These are phyloP conservation scores for Esox masquinongy DNA, from an alignment of 2,797 vertebrate genomes.

Conservation along the genomic window DNA sequence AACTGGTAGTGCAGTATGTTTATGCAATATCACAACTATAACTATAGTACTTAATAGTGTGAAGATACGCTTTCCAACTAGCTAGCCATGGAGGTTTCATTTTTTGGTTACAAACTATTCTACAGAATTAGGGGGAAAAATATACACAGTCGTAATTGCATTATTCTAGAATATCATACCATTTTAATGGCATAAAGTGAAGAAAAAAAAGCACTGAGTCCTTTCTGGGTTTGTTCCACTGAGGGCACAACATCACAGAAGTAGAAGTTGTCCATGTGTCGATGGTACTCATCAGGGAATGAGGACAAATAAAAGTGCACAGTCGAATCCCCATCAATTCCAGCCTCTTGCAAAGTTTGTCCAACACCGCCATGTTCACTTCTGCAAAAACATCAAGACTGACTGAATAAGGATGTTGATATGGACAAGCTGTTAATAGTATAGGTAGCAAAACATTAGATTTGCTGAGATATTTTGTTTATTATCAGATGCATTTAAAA, in stretches of 20 bases:
- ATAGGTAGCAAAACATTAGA: no score
- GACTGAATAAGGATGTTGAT: background rate
- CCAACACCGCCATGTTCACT: background rate
- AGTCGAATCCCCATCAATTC: constrained; percentile 35
- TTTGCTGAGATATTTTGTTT: background rate
- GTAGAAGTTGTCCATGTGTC: constrained; percentile 15
- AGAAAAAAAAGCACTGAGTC: constrained; percentile 59
- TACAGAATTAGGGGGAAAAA: no score
- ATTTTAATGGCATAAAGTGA: constrained; percentile 53
- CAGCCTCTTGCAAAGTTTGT: constrained; percentile 36
- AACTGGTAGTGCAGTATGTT: no score
- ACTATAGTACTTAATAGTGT: no score
- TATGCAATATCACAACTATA: no score
- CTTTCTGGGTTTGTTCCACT: constrained; percentile 54
- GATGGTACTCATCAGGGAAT: constrained; percentile 18
- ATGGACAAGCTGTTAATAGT: background rate
- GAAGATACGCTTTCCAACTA: no score
- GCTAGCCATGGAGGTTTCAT: no score
- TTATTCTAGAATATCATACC: no score
- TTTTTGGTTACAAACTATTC: no score
- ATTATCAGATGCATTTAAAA: background rate
- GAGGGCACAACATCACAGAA: constrained; percentile 46
- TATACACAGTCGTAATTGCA: no score
- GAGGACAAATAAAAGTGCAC: constrained; percentile 54
- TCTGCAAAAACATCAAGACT: constrained; percentile 29